Evolutionary conservation across 30 jellyfish, hydroid and myxozoan genomes (phyloP).

Genomic region (Clytia hemisphaerica): DNA sequence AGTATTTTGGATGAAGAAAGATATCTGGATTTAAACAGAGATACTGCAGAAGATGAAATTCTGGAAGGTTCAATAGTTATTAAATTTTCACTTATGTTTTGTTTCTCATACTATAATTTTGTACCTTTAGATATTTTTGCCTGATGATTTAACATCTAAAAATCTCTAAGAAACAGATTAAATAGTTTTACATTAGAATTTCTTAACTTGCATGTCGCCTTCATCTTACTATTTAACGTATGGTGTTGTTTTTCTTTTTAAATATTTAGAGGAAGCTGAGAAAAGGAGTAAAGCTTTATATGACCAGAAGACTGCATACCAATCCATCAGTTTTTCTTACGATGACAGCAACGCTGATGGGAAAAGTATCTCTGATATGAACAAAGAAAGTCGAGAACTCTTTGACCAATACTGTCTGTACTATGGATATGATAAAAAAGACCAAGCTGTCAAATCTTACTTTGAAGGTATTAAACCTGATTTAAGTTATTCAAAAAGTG

Average conservation of each 20-base stretch:
- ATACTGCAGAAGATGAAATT: constrained; percentile 17
- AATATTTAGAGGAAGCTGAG: constrained; percentile 56
- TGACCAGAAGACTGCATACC: constrained; percentile 31
- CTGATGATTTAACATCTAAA: too few species aligned
- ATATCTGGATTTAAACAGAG: constrained; percentile 44
- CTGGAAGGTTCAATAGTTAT: constrained; percentile 43
- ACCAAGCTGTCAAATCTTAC: constrained; percentile 44
- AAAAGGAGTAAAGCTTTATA: constrained; percentile 22
- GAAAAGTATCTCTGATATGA: not conserved
- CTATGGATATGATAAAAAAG: constrained; percentile 63
- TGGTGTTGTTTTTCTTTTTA: not conserved
- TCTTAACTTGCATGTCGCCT: not conserved
- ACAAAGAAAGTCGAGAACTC: not conserved
- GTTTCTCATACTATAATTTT: not conserved
- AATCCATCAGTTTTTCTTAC: constrained; percentile 24
- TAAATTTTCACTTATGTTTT: not conserved
- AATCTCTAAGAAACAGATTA: too few species aligned
- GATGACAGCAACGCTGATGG: constrained; percentile 16
- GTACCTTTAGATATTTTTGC: not conserved
- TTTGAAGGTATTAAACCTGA: constrained; percentile 49
- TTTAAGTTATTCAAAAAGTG: too few species aligned
- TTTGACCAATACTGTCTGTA: constrained; percentile 18
- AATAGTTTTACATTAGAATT: too few species aligned
- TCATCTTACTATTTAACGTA: not conserved
- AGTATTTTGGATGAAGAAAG: constrained; percentile 57